Conservation (phyloP, 2,113 vertebrate species). For the Andinoacara biseriatus region DNA sequence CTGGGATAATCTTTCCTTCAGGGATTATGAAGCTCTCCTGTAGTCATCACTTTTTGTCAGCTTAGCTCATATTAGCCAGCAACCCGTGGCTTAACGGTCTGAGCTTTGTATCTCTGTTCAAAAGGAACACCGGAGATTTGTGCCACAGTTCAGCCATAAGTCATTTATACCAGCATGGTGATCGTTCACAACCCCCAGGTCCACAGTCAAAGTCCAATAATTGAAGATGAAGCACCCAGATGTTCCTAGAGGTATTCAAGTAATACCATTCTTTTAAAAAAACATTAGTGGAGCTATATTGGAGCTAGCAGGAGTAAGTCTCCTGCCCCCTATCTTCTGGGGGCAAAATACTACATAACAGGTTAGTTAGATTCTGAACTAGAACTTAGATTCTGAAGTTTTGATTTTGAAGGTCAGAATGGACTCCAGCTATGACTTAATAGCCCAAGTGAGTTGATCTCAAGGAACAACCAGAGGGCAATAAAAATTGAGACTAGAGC, state of each 20-base stretch:
- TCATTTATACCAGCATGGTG: conserved; percentile 63
- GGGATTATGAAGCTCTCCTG: conserved; percentile 80
- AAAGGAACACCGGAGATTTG: conserved; percentile 76
- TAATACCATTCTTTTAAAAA: conserved; percentile 49
- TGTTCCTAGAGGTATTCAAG: conserved; percentile 44
- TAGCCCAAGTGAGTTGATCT: conserved; percentile 25
- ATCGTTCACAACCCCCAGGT: conserved; percentile 40
- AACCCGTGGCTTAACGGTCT: conserved; percentile 73
- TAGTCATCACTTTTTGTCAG: conserved; percentile 81
- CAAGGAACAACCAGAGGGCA: neutral
- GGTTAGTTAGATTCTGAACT: neutral
- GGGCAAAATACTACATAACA: neutral
- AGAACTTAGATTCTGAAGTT: neutral
- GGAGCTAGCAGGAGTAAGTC: neutral
- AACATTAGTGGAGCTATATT: conserved; percentile 23
- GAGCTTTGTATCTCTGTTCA: conserved; percentile 77
- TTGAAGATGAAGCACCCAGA: conserved; percentile 47
- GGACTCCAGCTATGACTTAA: conserved; percentile 24
- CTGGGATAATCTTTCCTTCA: conserved; percentile 78
- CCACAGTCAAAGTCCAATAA: conserved; percentile 60
- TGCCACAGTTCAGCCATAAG: conserved; percentile 64
- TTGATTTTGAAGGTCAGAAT: conserved; percentile 35
- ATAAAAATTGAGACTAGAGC: neutral
- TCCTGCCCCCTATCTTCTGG: conserved; percentile 13
- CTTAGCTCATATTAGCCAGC: conserved; percentile 81